A percentile compares a stretch with the other conserved stretches of the same genome.
phyloP scores from a whole-genome alignment of 37 sponge, comb jelly and placozoan species.

The Ianthella basta region DNA sequence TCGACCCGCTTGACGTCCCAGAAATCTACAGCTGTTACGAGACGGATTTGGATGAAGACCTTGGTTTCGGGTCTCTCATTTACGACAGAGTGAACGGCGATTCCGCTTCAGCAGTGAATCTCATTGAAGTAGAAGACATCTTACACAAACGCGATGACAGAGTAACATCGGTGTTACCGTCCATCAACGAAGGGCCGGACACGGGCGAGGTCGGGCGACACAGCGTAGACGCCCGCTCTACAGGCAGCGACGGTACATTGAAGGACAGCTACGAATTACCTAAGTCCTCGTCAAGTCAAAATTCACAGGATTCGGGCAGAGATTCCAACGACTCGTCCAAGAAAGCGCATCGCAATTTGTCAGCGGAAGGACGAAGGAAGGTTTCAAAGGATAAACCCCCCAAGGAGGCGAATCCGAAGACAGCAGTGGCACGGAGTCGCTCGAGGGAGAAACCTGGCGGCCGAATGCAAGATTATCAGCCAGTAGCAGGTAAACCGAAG shows the following conservation, averaged over 20 bases:
- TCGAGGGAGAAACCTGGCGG: neutral
- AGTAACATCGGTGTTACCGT: neutral
- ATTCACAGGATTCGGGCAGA: slow-evolving; percentile 25
- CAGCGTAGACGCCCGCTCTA: slow-evolving; percentile 11
- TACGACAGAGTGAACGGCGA: slow-evolving; percentile 60
- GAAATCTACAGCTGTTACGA: slow-evolving; percentile 54
- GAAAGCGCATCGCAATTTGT: neutral
- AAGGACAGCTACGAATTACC: neutral
- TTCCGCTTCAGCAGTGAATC: slow-evolving; percentile 68
- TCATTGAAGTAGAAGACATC: slow-evolving; percentile 42
- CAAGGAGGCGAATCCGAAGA: neutral
- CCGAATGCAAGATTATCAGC: neutral
- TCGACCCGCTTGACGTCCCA: slow-evolving; percentile 36
- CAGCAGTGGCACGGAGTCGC: neutral
- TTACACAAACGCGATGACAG: neutral
- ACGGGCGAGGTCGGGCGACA: neutral
- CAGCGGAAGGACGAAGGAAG: neutral
- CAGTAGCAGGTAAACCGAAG: too few species aligned
- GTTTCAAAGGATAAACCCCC: neutral
- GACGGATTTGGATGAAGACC: slow-evolving; percentile 59
- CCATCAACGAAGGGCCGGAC: slow-evolving; percentile 4
- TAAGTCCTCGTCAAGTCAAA: slow-evolving; percentile 15
- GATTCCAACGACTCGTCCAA: slow-evolving; percentile 15
- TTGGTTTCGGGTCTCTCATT: slow-evolving; percentile 16
- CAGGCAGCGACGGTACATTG: neutral